Conservation (phyloP, 2,113 vertebrate species). For the Macrotis lagotis region DNA sequence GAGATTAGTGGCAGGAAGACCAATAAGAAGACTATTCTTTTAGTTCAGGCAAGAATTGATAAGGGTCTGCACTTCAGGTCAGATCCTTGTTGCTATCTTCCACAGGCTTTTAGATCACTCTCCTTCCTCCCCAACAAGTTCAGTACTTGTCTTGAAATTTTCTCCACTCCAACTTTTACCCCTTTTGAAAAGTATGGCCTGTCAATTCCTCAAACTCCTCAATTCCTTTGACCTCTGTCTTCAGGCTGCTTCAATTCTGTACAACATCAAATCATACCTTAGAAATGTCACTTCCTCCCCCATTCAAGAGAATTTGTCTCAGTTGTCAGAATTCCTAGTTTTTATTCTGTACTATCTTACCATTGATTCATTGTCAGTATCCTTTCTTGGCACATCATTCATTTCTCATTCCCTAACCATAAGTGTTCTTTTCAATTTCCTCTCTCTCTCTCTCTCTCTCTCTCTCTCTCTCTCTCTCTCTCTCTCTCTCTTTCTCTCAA, state of each 20-base stretch:
- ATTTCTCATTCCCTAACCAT: not conserved
- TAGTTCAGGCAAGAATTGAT: not conserved
- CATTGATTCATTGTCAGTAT: not conserved
- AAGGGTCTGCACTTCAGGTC: not conserved
- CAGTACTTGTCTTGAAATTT: not conserved
- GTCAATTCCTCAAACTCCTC: not conserved
- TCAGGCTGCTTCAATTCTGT: not conserved
- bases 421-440: not conserved
- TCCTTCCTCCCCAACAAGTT: not conserved
- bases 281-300: not conserved
- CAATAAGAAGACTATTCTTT: not conserved
- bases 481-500: no score
- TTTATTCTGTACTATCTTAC: not conserved
- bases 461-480: not conserved
- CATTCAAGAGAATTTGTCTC: not conserved
- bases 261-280: not conserved
- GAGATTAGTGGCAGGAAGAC: not conserved
- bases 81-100: not conserved
- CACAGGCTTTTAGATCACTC: not conserved
- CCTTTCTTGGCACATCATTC: not conserved
- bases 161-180: not conserved
- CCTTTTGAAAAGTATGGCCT: not conserved
- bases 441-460: no score
- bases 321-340: not conserved
- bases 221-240: not conserved